Percentiles rank a stretch among this genome's conserved stretches.
Conservation (phyloP, 2,113 vertebrate species). For the Caretta caretta region DNA sequence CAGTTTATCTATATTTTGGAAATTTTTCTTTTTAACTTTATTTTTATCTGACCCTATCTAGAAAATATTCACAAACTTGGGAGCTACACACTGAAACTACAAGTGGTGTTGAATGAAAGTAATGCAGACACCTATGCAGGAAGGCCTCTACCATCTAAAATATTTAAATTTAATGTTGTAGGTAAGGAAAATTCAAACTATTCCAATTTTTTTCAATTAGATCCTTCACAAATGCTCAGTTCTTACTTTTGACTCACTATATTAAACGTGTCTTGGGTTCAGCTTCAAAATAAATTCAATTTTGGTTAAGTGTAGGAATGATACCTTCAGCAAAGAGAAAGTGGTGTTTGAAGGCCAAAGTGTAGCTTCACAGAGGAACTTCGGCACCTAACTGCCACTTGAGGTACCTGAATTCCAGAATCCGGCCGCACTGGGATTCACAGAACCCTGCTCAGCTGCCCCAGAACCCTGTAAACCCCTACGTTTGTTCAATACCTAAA, state of each 20-base stretch:
- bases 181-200: slow-evolving; percentile 80
- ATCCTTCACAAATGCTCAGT: not conserved
- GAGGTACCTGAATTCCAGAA: not conserved
- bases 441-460: too few relatives aligned
- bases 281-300: not conserved
- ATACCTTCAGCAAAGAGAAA: not conserved
- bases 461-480: not conserved
- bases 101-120: slow-evolving; percentile 85
- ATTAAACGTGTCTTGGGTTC: not conserved
- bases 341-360: not conserved
- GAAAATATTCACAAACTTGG: slow-evolving; percentile 87
- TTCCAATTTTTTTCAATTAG: not conserved
- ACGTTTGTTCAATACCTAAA: not conserved
- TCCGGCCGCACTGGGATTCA: not conserved
- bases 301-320: not conserved
- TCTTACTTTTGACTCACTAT: not conserved
- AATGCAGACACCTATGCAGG: slow-evolving; percentile 82
- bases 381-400: not conserved
- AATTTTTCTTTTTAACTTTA: slow-evolving; percentile 32
- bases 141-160: slow-evolving; percentile 83
- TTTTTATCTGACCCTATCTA: slow-evolving; percentile 72
- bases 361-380: not conserved
- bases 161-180: slow-evolving; percentile 87
- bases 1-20: not conserved
- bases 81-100: slow-evolving; percentile 87